Conservation (phyloP, 2,113 vertebrate genomes). For the Orcinus orca region DNA sequence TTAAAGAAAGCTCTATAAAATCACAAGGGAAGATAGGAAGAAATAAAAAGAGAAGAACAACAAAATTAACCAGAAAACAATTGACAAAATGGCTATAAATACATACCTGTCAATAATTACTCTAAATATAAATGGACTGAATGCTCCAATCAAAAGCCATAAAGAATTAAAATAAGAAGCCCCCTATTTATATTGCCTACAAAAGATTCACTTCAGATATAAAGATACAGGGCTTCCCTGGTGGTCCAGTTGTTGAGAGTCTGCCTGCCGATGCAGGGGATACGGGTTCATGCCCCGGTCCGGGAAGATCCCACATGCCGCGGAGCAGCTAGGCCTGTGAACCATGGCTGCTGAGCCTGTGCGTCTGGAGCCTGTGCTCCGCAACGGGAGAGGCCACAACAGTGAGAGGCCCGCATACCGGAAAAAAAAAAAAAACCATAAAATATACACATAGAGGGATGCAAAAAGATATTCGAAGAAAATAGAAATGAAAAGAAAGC, state of each 20-base stretch:
- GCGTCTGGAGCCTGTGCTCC: no score
- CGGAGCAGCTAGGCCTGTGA: no score
- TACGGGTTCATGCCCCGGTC: no score
- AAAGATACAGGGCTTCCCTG: not conserved
- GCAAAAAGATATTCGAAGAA: not conserved
- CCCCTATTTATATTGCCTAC: not conserved
- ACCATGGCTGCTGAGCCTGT: no score
- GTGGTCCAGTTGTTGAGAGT: no score
- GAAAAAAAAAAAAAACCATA: no score
- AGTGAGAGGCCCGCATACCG: no score
- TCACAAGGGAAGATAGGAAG: not conserved
- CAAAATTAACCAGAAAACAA: not conserved
- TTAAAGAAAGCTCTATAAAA: not conserved
- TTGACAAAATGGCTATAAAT: not conserved
- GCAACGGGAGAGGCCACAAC: no score
- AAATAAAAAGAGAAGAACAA: not conserved
- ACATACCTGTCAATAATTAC: not conserved
- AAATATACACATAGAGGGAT: not conserved
- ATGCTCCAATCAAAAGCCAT: not conserved
- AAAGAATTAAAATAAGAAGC: not conserved
- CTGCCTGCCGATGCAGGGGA: no score
- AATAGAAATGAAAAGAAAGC: not conserved
- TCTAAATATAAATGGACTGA: not conserved
- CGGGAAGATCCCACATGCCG: no score
- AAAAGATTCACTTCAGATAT: not conserved